Evolutionary conservation across 1,140 invertebrate genomes (phyloP), one percentile per base, ranked within the genome.

Genomic region (Olivierus martensii): DNA sequence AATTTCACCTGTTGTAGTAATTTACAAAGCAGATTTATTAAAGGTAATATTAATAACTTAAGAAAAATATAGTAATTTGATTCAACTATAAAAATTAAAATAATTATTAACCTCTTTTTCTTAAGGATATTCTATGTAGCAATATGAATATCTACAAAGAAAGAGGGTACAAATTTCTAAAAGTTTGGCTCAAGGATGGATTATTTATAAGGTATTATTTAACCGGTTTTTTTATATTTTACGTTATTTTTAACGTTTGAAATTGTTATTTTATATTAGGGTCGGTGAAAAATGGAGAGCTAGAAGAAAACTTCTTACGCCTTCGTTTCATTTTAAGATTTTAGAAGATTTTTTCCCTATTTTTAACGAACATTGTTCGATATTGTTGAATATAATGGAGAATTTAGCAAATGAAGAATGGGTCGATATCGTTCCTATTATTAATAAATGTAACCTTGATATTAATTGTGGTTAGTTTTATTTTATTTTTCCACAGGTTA

Each of bases 101-200:
- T 28, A 28, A 0, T 28, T 6, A 28, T 28, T 28, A n/a, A n/a
- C n/a, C 9, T 28, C 9, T 0, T 28, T 28, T 28, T 28, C 2
- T 45, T 11, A 14, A 76, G 6, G 77, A 73, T 19, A 52, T 35
- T 51, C 56, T 46, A 10, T 77, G 73, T 52, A 85, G 78, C 57
- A 74, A 71, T 22, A 78, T 77, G 43, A 81, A 91, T 62, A 79
- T 93, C 28, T 80, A 88, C 53, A 95, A 95, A 68, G 76, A 79
- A 42, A 61, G 64, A 41, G 75, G 83, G 58, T 89, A 90, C 63
- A 65, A 75, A 42, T 81, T 80, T 59, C 66, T 90, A 14, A 72
- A 78, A 54, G 76, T 77, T 12, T 87, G 83, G 88, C 75, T 93
- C 42, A 87, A 87, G 1, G 69, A 73, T 38, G 77, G 78, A 0